Conservation (phyloP, 2,113 vertebrate species). For the Ptilorrhoa leucosticta region DNA sequence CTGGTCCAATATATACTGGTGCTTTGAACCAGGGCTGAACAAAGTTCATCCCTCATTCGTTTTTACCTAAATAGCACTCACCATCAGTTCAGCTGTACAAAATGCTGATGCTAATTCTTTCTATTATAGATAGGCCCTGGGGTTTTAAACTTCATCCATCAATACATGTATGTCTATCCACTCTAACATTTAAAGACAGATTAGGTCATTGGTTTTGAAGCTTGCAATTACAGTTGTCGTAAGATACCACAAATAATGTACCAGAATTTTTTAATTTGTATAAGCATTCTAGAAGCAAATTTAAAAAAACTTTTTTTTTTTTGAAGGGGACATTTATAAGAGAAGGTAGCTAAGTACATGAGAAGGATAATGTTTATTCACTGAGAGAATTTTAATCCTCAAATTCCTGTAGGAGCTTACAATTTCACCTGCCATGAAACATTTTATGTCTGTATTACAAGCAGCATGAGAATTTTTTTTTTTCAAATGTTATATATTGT, state of each 20-base stretch:
- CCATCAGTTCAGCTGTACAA: background rate
- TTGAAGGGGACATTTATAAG: background rate
- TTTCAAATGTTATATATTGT: background rate
- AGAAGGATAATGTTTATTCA: background rate
- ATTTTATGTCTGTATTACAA: background rate
- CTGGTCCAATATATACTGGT: background rate
- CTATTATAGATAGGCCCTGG: background rate
- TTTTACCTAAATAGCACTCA: background rate
- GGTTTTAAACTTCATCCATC: background rate
- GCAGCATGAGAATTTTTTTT: background rate
- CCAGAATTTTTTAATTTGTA: background rate
- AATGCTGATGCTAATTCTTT: background rate
- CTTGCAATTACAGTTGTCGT: background rate
- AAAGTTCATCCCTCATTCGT: background rate
- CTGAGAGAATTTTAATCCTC: background rate
- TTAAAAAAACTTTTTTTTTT: background rate
- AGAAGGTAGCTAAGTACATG: background rate
- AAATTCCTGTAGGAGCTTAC: background rate
- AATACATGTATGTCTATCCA: background rate
- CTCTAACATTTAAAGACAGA: conserved; percentile 1
- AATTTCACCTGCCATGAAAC: background rate
- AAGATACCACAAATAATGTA: background rate
- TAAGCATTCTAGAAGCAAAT: background rate
- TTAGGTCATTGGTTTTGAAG: background rate
- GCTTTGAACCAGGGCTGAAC: background rate